Evolutionary conservation across 2,888 invertebrate species (phyloP).

Genomic region (Sarcophaga carnaria): DNA sequence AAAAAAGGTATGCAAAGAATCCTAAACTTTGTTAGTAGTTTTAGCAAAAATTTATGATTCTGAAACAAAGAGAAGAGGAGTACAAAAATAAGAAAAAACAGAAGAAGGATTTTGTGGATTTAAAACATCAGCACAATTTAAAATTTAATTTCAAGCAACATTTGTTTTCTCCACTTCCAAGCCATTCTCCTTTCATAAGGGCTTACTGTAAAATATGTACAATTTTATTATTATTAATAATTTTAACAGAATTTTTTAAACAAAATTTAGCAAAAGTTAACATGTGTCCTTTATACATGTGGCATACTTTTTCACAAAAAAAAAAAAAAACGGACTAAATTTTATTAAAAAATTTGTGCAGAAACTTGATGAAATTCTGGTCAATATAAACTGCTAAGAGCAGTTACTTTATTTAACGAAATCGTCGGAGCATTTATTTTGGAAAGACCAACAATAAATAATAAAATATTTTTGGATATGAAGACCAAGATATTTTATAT

Average conservation of each 20-base stretch:
- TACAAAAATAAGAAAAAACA: no score
- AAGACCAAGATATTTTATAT: neutral
- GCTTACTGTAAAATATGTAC: neutral
- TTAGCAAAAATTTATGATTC: conserved; percentile 58
- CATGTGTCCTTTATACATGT: neutral
- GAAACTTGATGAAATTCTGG: no score
- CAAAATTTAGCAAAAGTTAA: conserved; percentile 11
- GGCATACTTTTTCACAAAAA: neutral
- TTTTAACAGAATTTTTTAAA: neutral
- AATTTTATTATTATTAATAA: conserved; percentile 2
- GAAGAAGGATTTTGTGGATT: conserved; percentile 54
- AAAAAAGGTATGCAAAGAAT: neutral
- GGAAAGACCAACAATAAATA: neutral
- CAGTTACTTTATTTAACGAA: neutral
- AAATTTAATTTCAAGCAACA: conserved; percentile 16
- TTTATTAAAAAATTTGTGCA: neutral
- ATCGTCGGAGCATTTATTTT: neutral
- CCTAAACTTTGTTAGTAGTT: conserved; percentile 28
- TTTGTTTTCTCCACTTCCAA: neutral
- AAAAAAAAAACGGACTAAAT: neutral
- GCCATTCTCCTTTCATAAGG: neutral
- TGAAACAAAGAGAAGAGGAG: conserved; percentile 46
- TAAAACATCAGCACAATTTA: conserved; percentile 46
- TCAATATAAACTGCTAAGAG: neutral
- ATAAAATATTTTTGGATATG: neutral